Percentiles rank a stretch among this genome's conserved stretches.
Conservation (phyloP, 2,797 vertebrate genomes). For the Carduelis carduelis region DNA sequence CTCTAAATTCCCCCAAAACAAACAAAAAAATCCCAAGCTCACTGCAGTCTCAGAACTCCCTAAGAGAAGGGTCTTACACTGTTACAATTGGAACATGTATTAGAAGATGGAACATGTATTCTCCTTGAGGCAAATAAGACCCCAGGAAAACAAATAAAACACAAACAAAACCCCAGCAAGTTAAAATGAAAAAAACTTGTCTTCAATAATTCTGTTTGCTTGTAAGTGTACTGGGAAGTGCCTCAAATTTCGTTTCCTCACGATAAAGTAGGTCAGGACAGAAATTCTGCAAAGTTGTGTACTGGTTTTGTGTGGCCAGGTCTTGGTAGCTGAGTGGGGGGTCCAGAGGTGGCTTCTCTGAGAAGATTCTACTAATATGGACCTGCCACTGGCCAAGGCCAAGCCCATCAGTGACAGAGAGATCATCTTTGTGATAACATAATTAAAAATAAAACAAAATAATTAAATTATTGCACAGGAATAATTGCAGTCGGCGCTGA, state of each 20-base stretch:
- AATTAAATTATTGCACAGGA: not conserved
- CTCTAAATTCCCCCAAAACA: not conserved
- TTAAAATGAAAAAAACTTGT: not conserved
- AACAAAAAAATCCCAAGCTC: not conserved
- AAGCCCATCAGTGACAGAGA: not conserved
- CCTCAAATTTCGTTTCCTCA: not conserved
- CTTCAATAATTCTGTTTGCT: not conserved
- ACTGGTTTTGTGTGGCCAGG: not conserved
- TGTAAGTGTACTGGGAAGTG: not conserved
- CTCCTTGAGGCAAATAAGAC: not conserved
- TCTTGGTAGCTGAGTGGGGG: not conserved
- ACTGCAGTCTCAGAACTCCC: not conserved
- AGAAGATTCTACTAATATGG: not conserved
- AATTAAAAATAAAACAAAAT: not conserved
- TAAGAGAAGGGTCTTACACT: not conserved
- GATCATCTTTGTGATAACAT: not conserved
- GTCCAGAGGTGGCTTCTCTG: not conserved
- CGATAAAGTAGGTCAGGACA: not conserved
- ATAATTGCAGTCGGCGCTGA: not conserved
- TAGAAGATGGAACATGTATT: not conserved
- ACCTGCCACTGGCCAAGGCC: not conserved
- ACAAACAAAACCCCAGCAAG: not conserved
- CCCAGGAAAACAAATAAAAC: not conserved
- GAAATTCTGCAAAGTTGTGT: not conserved
- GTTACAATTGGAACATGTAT: not conserved